These are phyloP conservation scores for Rhynchonycteris naso DNA, from an alignment of 2,797 vertebrate species.

Conservation along the genomic window DNA sequence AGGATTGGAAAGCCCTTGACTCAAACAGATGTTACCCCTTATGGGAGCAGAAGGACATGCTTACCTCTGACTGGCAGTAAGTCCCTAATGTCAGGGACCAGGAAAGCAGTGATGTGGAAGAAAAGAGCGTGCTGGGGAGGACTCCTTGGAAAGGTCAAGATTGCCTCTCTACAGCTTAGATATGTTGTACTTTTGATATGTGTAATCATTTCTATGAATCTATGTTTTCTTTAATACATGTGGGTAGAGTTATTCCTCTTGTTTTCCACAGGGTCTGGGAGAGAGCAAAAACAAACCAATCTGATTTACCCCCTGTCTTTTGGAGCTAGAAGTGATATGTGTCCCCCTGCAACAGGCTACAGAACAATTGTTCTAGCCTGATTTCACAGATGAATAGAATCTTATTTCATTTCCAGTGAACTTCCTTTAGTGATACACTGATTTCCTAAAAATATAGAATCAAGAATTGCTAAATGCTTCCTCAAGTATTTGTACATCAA, in stretches of 20 bases:
- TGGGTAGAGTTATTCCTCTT: background rate
- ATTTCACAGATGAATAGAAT: background rate
- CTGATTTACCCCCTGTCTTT: background rate
- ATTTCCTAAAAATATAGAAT: background rate
- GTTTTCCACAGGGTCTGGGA: background rate
- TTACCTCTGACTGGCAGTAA: background rate
- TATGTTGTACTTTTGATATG: background rate
- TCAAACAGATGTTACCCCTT: constrained; percentile 11
- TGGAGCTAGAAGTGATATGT: background rate
- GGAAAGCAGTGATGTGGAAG: background rate
- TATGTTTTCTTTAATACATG: background rate
- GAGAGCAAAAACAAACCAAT: background rate
- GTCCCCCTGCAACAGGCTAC: background rate
- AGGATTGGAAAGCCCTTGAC: constrained; percentile 23
- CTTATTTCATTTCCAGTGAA: background rate
- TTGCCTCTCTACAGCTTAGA: background rate
- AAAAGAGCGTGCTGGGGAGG: rapidly evolving
- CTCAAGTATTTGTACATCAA: background rate
- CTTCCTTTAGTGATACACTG: background rate
- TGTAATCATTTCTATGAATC: background rate
- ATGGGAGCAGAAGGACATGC: background rate
- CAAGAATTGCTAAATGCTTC: background rate
- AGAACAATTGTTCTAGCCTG: background rate
- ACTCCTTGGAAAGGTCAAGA: background rate
- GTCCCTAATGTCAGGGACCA: background rate